Evolutionary conservation across 1,140 invertebrate species (phyloP).

Genomic region (Lasaia peninsularis): DNA sequence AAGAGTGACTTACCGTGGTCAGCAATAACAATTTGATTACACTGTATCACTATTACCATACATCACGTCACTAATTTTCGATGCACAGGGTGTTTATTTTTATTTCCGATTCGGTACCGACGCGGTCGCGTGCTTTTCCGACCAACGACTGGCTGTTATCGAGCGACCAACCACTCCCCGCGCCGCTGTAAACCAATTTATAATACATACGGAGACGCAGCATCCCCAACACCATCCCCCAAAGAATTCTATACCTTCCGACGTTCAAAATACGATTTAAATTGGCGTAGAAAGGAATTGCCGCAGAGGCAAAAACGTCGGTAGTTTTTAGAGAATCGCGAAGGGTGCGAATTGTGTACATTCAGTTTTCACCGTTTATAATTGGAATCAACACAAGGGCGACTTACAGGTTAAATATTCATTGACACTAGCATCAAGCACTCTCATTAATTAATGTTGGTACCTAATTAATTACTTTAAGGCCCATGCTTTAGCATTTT

Average conservation of each 20-base stretch:
- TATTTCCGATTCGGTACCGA: slow-evolving; percentile 34
- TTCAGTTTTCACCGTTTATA: slow-evolving; percentile 50
- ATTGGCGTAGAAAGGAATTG: slow-evolving; percentile 32
- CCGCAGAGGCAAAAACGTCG: slow-evolving; percentile 71
- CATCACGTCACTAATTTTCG: slow-evolving; percentile 17
- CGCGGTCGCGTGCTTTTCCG: slow-evolving; percentile 40
- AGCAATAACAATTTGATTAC: not conserved
- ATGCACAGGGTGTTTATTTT: slow-evolving; percentile 30
- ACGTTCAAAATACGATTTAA: slow-evolving; percentile 16
- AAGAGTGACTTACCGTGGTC: slow-evolving; percentile 17
- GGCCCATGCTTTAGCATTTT: not conserved
- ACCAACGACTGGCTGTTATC: slow-evolving; percentile 65
- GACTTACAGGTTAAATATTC: slow-evolving; percentile 9
- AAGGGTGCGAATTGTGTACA: slow-evolving; percentile 70
- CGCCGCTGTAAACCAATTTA: slow-evolving; percentile 75
- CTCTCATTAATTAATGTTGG: not conserved
- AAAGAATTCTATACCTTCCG: slow-evolving; percentile 37
- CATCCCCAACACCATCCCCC: slow-evolving; percentile 47
- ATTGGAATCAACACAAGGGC: slow-evolving; percentile 47
- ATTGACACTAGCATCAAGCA: not conserved
- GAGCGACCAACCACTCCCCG: slow-evolving; percentile 62
- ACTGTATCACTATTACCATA: not conserved
- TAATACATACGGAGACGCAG: slow-evolving; percentile 76
- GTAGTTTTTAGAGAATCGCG: slow-evolving; percentile 62
- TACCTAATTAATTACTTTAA: not conserved